Evolutionary conservation across 2,888 invertebrate genomes (phyloP).

Genomic region (Ceriagrion tenellum): DNA sequence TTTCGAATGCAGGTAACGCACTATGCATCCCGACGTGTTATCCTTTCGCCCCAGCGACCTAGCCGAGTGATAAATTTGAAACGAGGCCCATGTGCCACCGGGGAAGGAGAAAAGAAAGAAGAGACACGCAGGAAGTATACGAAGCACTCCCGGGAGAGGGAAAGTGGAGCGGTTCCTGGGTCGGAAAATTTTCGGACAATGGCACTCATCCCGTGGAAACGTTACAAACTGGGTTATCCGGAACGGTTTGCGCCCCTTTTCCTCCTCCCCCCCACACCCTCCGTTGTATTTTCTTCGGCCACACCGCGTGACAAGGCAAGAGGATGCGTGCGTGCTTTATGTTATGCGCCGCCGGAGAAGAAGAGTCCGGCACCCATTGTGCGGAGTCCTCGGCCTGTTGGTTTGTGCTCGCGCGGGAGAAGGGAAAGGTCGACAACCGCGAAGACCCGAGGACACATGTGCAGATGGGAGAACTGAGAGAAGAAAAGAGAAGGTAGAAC

Average conservation of each 20-base stretch:
- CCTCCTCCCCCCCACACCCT: neutral
- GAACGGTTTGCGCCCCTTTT: neutral
- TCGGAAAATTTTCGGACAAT: constrained; percentile 36
- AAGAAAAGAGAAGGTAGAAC: neutral
- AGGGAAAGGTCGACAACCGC: constrained; percentile 20
- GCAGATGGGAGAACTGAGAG: neutral
- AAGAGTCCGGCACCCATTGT: neutral
- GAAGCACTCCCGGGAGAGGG: neutral
- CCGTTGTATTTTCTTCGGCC: neutral
- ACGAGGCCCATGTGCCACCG: neutral
- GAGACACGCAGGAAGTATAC: neutral
- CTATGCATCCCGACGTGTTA: neutral
- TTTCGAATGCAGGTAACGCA: neutral
- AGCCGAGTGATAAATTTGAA: neutral
- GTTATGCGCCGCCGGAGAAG: neutral
- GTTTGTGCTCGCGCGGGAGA: neutral
- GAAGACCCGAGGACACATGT: neutral
- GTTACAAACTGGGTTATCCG: constrained; percentile 8
- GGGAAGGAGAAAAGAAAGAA: neutral
- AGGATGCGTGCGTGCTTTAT: constrained; percentile 4
- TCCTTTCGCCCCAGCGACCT: neutral
- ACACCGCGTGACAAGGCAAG: neutral
- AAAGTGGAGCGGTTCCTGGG: constrained; percentile 16
- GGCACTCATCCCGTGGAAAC: constrained; percentile 3
- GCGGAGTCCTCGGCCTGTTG: neutral